Base-by-base conservation (phyloP, 2,797 vertebrate genomes). In the Cygnus olor region DNA sequence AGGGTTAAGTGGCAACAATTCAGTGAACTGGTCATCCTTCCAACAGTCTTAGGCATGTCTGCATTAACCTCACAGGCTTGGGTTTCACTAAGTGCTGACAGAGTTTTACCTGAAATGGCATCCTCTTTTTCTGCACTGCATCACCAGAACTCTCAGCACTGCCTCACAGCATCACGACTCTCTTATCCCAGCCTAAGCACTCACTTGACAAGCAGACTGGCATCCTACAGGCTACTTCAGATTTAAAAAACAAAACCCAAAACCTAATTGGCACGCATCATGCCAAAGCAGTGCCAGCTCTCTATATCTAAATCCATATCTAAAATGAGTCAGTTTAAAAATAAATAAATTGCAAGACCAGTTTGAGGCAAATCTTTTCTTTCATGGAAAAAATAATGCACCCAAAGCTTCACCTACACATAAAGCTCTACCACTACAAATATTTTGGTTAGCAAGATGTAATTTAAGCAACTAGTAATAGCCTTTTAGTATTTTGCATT, bases 271-370 rank as follows among this genome's bases (percentile, higher is more conserved):
- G 87, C 77, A 92, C 15, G 44, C 28, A 56, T 30, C 17, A 42
- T 25, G n/a, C 19, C 53, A 84, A 90, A 85, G 85, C 44, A 85
- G 40, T 64, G 68, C 51, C 85, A 91, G 47, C 44, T 91, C 53
- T 74, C 70, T 28, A 0, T 30, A 72, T 53, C 70, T 82, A 89
- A 92, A 94, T 74, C 73, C 28, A 0, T 32, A 72, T 42, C 64
- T 82, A 89, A 92, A 94, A 93, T 70, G 51, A 84, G 38, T 88
- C 60, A 47, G 25, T 63, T 96, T 91, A 84, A 86, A 84, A 54
- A 57, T 20, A 68, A 80, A 64, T 21, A 88, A 57, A 56, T 40
- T 57, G 36, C 53, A 87, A 86, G 69, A 83, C 27, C 21, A 69
- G 82, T 54, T 90, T 66, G n/a, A 93, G 71, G 83, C n/a, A 68